phyloP scores from a whole-genome alignment of 2,888 invertebrate species.

The Drosophila fungiperda region DNA sequence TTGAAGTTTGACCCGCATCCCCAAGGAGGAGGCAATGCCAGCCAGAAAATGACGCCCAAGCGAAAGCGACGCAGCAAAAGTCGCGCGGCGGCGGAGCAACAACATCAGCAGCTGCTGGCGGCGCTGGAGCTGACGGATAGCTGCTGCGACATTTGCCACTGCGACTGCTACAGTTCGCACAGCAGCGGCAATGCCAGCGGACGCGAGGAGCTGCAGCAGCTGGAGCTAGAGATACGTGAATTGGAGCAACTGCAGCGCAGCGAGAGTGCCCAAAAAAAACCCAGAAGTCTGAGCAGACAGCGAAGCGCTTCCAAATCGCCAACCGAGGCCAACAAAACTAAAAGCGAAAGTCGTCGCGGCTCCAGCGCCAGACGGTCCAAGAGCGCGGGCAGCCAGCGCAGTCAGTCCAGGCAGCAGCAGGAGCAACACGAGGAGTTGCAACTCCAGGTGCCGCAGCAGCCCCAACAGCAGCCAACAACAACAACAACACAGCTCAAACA shows the following conservation, averaged over 20 bases:
- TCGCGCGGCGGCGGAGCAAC: conserved; percentile 48
- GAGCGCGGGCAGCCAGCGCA: conserved; percentile 73
- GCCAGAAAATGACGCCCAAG: conserved; percentile 63
- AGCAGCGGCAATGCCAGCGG: conserved; percentile 64
- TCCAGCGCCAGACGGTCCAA: conserved; percentile 76
- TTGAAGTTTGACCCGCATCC: conserved; percentile 57
- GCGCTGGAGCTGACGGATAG: conserved; percentile 76
- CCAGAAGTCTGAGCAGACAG: conserved; percentile 26
- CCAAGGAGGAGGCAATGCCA: conserved; percentile 4
- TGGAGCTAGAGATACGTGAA: conserved; percentile 44
- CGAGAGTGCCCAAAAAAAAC: conserved; percentile 40
- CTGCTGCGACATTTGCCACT: conserved; percentile 83
- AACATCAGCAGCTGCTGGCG: conserved; percentile 76
- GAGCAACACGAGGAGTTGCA: conserved; percentile 32
- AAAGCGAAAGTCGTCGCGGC: conserved; percentile 33
- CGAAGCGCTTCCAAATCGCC: conserved; percentile 50
- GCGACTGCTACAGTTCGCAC: conserved; percentile 83
- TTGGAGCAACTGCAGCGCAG: conserved; percentile 56
- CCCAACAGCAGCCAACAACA: neutral
- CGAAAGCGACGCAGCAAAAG: conserved; percentile 64
- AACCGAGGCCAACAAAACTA: conserved; percentile 15
- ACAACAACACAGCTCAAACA: conserved; percentile 7
- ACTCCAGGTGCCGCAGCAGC: neutral
- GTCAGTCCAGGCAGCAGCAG: conserved; percentile 44
- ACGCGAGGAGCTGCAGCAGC: conserved; percentile 35